Conservation (phyloP, 2,113 vertebrate species). For the Eulemur rufifrons region DNA sequence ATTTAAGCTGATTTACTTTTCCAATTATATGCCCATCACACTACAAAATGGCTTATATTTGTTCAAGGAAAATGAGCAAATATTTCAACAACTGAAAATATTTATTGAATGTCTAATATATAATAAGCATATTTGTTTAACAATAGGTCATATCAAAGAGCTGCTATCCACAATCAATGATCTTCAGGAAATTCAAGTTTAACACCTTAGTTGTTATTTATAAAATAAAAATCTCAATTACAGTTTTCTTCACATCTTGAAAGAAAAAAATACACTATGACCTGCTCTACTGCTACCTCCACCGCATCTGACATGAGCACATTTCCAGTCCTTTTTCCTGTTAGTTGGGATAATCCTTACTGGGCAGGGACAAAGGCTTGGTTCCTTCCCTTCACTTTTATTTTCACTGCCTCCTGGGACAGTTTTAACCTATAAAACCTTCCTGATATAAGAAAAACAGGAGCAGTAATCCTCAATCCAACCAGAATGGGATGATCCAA, state of each 20-base stretch:
- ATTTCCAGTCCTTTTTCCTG: background rate
- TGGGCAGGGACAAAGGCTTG: background rate
- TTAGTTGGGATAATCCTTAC: background rate
- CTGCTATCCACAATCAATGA: background rate
- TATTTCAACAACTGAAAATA: conserved; percentile 34
- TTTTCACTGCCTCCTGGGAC: background rate
- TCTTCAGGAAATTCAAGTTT: conserved; percentile 20
- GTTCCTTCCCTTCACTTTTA: background rate
- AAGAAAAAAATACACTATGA: background rate
- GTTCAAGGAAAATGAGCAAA: conserved; percentile 53
- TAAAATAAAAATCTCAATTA: background rate
- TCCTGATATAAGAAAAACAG: background rate
- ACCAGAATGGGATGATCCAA: no score
- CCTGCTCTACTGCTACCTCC: background rate
- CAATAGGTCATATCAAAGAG: background rate
- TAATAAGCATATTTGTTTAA: conserved; percentile 34
- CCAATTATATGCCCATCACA: background rate
- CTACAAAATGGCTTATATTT: background rate
- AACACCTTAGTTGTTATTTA: background rate
- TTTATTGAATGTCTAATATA: conserved; percentile 2
- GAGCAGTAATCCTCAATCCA: background rate
- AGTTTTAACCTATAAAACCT: background rate
- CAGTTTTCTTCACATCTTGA: background rate
- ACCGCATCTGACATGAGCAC: background rate
- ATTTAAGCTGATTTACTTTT: conserved; percentile 37